Percentiles rank a stretch among this genome's conserved stretches.
These are phyloP conservation scores for Carterocephalus palaemon DNA, from an alignment of 2,888 invertebrate genomes.

Conservation along the genomic window DNA sequence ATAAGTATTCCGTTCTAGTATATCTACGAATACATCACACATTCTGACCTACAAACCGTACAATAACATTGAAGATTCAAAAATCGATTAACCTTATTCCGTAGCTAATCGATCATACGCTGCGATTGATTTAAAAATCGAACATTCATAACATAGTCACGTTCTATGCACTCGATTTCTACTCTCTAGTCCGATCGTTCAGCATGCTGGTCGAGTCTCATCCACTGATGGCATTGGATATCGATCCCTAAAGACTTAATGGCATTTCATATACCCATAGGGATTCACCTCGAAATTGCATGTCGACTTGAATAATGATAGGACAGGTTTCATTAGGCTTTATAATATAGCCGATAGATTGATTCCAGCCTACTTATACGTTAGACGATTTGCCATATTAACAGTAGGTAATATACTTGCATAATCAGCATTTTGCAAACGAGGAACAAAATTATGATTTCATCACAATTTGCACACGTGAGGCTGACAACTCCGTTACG, in stretches of 20 bases:
- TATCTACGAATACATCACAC: no score
- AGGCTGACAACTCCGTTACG: slow-evolving; percentile 2
- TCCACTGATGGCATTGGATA: slow-evolving; percentile 18
- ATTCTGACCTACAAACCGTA: slow-evolving; percentile 12
- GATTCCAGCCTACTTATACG: slow-evolving; percentile 8
- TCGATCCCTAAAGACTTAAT: slow-evolving; percentile 21
- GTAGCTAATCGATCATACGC: slow-evolving; percentile 20
- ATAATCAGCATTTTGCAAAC: slow-evolving; percentile 5
- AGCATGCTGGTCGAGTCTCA: slow-evolving; percentile 13
- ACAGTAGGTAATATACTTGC: slow-evolving; percentile 9
- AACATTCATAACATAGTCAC: slow-evolving; percentile 21
- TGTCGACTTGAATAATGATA: slow-evolving; percentile 23
- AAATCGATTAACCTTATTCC: slow-evolving; percentile 17
- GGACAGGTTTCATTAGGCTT: slow-evolving; percentile 20
- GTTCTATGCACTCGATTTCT: slow-evolving; percentile 23
- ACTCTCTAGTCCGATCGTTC: slow-evolving; percentile 21
- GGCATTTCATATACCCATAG: slow-evolving; percentile 22
- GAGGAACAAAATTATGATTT: slow-evolving; percentile 20
- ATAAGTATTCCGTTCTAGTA: no score
- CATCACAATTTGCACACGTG: slow-evolving; percentile 3
- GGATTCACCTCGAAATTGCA: slow-evolving; percentile 24
- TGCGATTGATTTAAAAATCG: slow-evolving; percentile 18
- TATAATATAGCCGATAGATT: slow-evolving; percentile 13
- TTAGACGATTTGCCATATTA: slow-evolving; percentile 7
- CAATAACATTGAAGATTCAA: slow-evolving; percentile 2